Percentiles rank a stretch among this genome's conserved stretches.
phyloP scores from a whole-genome alignment of 1,140 invertebrate species.

The Helicoverpa zea region DNA sequence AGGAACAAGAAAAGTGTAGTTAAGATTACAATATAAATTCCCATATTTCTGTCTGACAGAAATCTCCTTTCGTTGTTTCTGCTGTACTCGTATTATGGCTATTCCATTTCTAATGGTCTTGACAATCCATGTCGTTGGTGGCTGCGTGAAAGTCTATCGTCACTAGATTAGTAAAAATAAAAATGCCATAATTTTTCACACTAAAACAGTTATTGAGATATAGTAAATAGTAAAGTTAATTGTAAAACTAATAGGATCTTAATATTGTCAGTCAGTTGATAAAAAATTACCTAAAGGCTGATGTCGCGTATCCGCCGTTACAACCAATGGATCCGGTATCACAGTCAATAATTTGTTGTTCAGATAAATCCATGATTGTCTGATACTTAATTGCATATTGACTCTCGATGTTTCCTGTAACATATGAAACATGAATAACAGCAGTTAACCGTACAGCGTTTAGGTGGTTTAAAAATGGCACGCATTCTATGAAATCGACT shows the following conservation, averaged over 20 bases:
- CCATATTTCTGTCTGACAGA: too few relatives aligned
- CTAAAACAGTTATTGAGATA: neutral
- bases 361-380: neutral
- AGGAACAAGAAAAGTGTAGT: neutral
- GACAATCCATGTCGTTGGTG: too few relatives aligned
- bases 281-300: constrained; percentile 12
- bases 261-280: too few relatives aligned
- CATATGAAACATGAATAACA: neutral
- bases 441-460: too few relatives aligned
- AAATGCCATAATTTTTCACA: too few relatives aligned
- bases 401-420: constrained; percentile 15
- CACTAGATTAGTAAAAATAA: too few relatives aligned
- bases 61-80: too few relatives aligned
- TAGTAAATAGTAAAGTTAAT: neutral
- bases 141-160: too few relatives aligned
- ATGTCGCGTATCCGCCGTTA: neutral
- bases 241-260: neutral
- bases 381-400: constrained; percentile 13
- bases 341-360: constrained; percentile 34
- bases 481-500: too few relatives aligned
- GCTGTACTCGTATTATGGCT: too few relatives aligned
- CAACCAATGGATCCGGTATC: neutral
- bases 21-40: neutral
- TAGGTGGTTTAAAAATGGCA: too few relatives aligned
- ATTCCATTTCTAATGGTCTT: too few relatives aligned